These are phyloP conservation scores for Harlomillsia oculata DNA, from an alignment of 1,140 invertebrate species.

Conservation along the genomic window DNA sequence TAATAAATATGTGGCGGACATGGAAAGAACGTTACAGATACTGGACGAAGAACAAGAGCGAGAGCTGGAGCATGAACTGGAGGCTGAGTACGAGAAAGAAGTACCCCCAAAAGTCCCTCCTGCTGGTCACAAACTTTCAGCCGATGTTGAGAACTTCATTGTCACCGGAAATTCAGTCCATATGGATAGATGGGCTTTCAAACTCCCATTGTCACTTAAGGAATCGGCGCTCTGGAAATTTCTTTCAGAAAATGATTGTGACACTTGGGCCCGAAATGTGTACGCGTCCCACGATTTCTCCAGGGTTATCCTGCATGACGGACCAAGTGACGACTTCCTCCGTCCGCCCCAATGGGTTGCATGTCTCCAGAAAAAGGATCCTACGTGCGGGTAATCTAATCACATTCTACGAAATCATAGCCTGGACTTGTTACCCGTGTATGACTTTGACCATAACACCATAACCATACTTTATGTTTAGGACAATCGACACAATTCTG, in stretches of 20 bases:
- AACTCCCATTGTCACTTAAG: not conserved
- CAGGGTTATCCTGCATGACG: no score
- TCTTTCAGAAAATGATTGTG: not conserved
- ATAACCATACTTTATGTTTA: no score
- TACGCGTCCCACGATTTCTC: no score
- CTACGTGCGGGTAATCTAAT: not conserved
- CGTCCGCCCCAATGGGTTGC: not conserved
- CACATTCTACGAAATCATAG: slow-evolving; percentile 6
- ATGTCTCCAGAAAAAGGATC: not conserved
- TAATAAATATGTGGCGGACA: not conserved
- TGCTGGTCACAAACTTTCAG: not conserved
- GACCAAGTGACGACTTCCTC: not conserved
- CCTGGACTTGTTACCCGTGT: not conserved
- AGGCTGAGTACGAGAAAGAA: slow-evolving; percentile 2
- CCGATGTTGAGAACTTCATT: not conserved
- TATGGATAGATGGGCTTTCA: not conserved
- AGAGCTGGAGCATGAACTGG: slow-evolving; percentile 24
- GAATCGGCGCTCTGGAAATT: not conserved
- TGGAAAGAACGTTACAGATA: not conserved
- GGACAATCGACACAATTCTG: not conserved
- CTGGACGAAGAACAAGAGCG: slow-evolving; percentile 29
- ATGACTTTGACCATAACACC: not conserved
- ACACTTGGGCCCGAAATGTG: no score
- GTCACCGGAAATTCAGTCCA: not conserved
- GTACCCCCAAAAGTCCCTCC: slow-evolving; percentile 4